Evolutionary conservation across 1,140 invertebrate genomes (phyloP).

Genomic region (Drosophila willistoni): DNA sequence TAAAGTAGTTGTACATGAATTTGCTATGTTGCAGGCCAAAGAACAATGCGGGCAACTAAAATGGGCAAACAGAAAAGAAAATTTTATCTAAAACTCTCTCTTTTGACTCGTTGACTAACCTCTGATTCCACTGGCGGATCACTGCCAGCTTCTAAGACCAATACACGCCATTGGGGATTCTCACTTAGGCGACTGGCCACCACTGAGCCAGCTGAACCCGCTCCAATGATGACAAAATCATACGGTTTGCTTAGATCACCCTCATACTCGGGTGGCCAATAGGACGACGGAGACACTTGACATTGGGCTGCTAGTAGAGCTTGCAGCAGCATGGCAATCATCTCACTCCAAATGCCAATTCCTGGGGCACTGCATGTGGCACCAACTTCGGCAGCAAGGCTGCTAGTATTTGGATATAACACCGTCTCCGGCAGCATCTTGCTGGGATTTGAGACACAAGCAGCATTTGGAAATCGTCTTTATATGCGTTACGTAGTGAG

Average conservation of each 20-base stretch:
- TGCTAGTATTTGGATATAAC: conserved; percentile 8
- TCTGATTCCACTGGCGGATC: conserved; percentile 84
- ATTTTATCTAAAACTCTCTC: neutral
- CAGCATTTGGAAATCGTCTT: conserved; percentile 38
- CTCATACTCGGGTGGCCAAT: conserved; percentile 84
- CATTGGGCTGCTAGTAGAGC: conserved; percentile 85
- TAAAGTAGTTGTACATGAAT: conserved; percentile 88
- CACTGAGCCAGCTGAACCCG: conserved; percentile 87
- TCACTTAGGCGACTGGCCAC: conserved; percentile 85
- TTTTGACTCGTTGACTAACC: conserved; percentile 56
- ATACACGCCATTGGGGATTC: conserved; percentile 84
- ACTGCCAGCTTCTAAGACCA: conserved; percentile 87
- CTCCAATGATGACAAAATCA: conserved; percentile 85
- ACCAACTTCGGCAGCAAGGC: conserved; percentile 1
- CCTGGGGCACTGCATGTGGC: conserved; percentile 6
- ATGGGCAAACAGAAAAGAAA: neutral
- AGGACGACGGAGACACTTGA: conserved; percentile 83
- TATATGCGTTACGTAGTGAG: conserved; percentile 48
- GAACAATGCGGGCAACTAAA: conserved; percentile 85
- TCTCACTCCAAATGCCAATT: conserved; percentile 61
- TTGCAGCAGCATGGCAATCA: conserved; percentile 85
- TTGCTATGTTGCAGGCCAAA: conserved; percentile 83
- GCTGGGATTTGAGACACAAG: conserved; percentile 31
- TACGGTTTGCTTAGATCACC: conserved; percentile 83
- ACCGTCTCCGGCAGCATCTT: conserved; percentile 46